These are phyloP conservation scores for Dicycla oo DNA, from an alignment of 2,888 invertebrate species.

Conservation along the genomic window DNA sequence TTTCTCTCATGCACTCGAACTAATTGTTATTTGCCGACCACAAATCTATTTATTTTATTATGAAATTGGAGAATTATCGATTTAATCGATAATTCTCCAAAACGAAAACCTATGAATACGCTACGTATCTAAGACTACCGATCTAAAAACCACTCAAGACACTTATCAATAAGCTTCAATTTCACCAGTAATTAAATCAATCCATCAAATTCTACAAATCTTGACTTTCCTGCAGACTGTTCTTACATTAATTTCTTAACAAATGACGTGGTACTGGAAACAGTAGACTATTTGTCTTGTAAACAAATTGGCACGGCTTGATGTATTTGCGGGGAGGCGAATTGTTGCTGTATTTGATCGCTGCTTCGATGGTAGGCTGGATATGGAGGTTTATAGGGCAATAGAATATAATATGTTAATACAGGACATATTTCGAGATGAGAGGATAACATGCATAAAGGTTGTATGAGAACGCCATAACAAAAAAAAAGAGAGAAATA, in stretches of 20 bases:
- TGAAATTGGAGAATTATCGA: no score
- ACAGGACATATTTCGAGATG: not conserved
- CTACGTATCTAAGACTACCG: not conserved
- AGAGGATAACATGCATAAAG: not conserved
- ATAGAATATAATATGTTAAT: not conserved
- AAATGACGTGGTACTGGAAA: conserved; percentile 52
- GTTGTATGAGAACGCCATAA: not conserved
- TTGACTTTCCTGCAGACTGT: conserved; percentile 19
- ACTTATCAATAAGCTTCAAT: conserved; percentile 16
- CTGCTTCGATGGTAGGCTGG: not conserved
- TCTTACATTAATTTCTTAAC: conserved; percentile 56
- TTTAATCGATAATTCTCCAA: not conserved
- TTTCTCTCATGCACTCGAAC: not conserved
- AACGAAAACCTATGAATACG: not conserved
- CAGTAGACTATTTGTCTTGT: conserved; percentile 60
- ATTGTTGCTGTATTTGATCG: conserved; percentile 42
- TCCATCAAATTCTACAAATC: conserved; percentile 36
- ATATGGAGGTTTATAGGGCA: not conserved
- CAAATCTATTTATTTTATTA: not conserved
- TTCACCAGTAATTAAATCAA: conserved; percentile 25
- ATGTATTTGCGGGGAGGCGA: conserved; percentile 49
- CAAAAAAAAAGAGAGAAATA: not conserved
- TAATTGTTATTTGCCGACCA: not conserved
- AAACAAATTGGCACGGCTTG: conserved; percentile 62
- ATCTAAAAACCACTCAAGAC: not conserved